Evolutionary conservation across 2,113 vertebrate species (phyloP), one percentile per base, ranked within the genome.

Genomic region (Ammodytes marinus): DNA sequence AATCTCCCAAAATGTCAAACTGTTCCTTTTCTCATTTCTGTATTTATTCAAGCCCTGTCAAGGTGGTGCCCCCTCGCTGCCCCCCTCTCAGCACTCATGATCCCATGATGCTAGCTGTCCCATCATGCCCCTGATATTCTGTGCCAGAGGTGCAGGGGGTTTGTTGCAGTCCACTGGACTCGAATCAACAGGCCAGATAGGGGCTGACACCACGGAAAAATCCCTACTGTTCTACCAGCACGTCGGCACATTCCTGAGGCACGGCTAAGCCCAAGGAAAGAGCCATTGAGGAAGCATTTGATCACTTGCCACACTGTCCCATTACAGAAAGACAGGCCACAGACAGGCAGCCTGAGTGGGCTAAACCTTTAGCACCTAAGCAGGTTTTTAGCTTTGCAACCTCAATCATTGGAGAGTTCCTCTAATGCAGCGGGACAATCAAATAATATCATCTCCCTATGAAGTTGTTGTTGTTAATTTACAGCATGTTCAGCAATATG

Each of bases 171-270:
- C 86, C 87, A 89, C 60, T 88, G 83, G 77, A 37, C 79, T 85
- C 45, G 68, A 74, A 88, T 57, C 86, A 93, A 94, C 93, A 91
- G 80, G 60, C 49, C 88, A 83, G 86, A 94, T 91, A 55, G 65
- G 73, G 87, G 73, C 84, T 94, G 94, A 95, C 94, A 92, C 84
- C 69, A 50, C 13, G 47, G 88, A 92, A 91, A 89, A 91, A 88
- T 87, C 91, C 80, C 85, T 61, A 53, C 84, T 77, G 73, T 85
- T 93, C 86, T 71, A 88, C 68, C 75, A 86, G 80, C 82, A 76
- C 73, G 63, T 78, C 83, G 76, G 74, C 87, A 85, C 92, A 93
- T 92, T 93, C 90, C 91, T 88, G 87, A 88, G 83, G 84, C 61
- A 58, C 63, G 4, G 78, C 70, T 87, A 82, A 83, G 53, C 82